Evolutionary conservation across 2,888 invertebrate genomes (phyloP), one percentile per base, ranked within the genome.

Genomic region (Oxytorus armatus): DNA sequence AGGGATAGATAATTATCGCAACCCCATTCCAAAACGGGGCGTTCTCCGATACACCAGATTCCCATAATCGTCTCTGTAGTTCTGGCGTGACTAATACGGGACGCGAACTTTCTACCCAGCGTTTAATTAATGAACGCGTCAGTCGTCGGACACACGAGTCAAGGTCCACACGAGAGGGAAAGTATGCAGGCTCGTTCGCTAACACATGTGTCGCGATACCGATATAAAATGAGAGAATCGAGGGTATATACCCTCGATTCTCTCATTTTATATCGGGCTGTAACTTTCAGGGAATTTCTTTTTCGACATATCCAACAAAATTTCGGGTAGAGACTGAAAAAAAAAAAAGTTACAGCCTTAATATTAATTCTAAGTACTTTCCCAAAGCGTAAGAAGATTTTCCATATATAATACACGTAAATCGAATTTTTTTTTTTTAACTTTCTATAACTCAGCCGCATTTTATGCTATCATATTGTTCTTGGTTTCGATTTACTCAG

Each of bases 51-150:
- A 73, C 47, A 80, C 76, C 61, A 72, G 76, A 77, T 73, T 77
- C 73, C 47, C 76, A 77, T 69, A 70, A 77, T 73, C 68, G 73
- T 79, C 70, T 80, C 72, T 61, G 49, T 77, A 76, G 55, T 68
- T 80, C 72, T 73, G 66, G 76, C 65, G 72, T 68, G 66, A 79
- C 80, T 73, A 77, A 77, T 77, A 51, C 73, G 63, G 65, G 55
- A 66, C 5, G 5, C 61, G 72, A 73, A 76, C n/a, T n/a, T 49
- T 76, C 53, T 44, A 49, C 49, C n/a, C 53, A 63, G 72, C 76
- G 73, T 80, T 80, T 73, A 80, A 80, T 80, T 77, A 80, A 80
- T 80, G 76, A 80, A 80, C 80, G 76, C 76, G 76, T 80, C 80
- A 77, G 68, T 77, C 73, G 72, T 80, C 77, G 49, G 72, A 55